Conservation (phyloP, 2,797 vertebrate genomes). For the Pangasius mekongensis region DNA sequence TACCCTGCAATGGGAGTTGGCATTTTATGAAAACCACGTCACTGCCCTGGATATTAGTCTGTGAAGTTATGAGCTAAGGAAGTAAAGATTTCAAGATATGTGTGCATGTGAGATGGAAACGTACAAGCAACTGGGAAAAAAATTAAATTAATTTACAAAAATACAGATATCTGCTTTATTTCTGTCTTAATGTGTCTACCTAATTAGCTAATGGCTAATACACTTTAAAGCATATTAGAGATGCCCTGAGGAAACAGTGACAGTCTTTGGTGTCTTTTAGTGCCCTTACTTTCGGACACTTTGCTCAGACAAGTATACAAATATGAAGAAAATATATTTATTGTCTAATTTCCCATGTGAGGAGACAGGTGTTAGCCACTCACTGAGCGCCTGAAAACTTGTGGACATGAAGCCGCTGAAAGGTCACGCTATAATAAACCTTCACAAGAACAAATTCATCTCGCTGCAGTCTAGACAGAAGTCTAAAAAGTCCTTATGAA, state of each 20-base stretch:
- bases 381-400: conserved; percentile 84
- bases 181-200: conserved; percentile 61
- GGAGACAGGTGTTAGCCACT: conserved; percentile 80
- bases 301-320: conserved; percentile 70
- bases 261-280: conserved; percentile 24
- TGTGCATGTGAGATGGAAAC: not conserved
- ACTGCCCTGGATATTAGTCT: conserved; percentile 16
- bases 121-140: not conserved
- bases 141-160: not conserved
- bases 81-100: conserved; percentile 1
- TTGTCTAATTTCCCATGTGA: conserved; percentile 80
- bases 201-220: conserved; percentile 62
- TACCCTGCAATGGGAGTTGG: conserved; percentile 18
- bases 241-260: conserved; percentile 65
- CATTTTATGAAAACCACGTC: conserved; percentile 6
- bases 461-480: not conserved
- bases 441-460: conserved; percentile 85
- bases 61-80: conserved; percentile 10
- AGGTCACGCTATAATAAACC: conserved; percentile 86
- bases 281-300: conserved; percentile 40
- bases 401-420: conserved; percentile 87
- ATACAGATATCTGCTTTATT: conserved; percentile 6
- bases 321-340: conserved; percentile 68
- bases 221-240: conserved; percentile 64
- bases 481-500: conserved; percentile 34